phyloP scores from a whole-genome alignment of 2,113 vertebrate species.

The Scytalopus superciliaris region DNA sequence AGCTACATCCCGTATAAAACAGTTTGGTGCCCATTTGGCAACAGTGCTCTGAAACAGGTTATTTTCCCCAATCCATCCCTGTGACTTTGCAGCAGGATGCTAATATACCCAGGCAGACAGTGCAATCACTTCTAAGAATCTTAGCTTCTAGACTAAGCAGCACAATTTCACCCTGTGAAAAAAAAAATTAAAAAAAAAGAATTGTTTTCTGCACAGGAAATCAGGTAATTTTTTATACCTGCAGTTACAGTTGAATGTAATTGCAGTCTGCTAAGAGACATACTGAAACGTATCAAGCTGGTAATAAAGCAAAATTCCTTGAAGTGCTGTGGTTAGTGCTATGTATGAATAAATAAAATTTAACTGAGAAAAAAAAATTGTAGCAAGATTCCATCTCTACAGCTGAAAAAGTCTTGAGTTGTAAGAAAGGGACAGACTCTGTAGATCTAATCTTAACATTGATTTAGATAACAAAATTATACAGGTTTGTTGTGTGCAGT shows the following conservation, averaged over 20 bases:
- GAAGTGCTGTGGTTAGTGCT: neutral
- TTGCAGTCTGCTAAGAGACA: neutral
- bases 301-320: neutral
- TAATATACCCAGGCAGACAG: neutral
- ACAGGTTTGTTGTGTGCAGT: neutral
- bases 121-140: neutral
- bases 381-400: neutral
- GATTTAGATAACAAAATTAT: neutral
- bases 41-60: neutral
- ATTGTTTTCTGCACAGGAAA: neutral
- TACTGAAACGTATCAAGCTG: neutral
- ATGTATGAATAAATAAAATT: neutral
- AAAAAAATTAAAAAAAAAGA: neutral
- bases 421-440: neutral
- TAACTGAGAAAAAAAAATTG: neutral
- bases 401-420: neutral
- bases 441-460: neutral
- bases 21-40: neutral
- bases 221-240: neutral
- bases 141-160: neutral
- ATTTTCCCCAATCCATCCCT: accelerated
- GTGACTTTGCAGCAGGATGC: neutral
- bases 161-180: neutral
- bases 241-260: neutral
- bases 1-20: neutral